A percentile compares a stretch with the other conserved stretches of the same genome.
These are phyloP conservation scores for Lasioglossum pauxillum DNA, from an alignment of 2,888 invertebrate species.

Conservation along the genomic window DNA sequence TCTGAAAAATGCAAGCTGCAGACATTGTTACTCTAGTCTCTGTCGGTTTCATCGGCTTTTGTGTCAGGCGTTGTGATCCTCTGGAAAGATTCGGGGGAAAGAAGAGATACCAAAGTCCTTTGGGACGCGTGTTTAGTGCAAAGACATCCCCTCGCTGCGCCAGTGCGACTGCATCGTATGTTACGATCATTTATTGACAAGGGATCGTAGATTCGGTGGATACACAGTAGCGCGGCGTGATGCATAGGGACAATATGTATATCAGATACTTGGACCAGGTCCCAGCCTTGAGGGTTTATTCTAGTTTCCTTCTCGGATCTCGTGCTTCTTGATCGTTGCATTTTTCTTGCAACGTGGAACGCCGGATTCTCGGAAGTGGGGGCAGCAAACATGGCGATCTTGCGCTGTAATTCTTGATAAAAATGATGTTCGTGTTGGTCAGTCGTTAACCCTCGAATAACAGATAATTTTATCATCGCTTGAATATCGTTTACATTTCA, in stretches of 20 bases:
- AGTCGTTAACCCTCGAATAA: background rate
- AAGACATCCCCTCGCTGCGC: background rate
- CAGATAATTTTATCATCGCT: slow-evolving; percentile 4
- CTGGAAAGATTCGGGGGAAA: background rate
- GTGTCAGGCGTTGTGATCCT: no score
- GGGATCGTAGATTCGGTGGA: slow-evolving; percentile 9
- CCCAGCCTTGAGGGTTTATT: slow-evolving; percentile 60
- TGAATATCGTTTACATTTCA: background rate
- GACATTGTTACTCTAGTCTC: no score
- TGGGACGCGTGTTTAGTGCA: background rate
- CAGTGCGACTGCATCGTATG: slow-evolving; percentile 1
- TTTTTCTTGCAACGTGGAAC: slow-evolving; percentile 17
- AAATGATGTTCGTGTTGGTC: background rate
- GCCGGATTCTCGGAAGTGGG: background rate
- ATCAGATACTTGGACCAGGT: slow-evolving; percentile 51
- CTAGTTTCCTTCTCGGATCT: slow-evolving; percentile 47
- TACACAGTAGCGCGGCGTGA: slow-evolving; percentile 12
- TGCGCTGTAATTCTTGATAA: background rate
- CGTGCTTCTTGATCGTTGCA: slow-evolving; percentile 14
- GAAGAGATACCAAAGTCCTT: no score
- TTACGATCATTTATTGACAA: slow-evolving; percentile 42
- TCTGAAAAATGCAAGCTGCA: no score
- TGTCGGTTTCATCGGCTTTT: no score
- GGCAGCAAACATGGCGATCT: background rate
- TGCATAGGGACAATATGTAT: slow-evolving; percentile 23